Conservation (phyloP, 1,140 invertebrate species). For the Zaprionus africanus region DNA sequence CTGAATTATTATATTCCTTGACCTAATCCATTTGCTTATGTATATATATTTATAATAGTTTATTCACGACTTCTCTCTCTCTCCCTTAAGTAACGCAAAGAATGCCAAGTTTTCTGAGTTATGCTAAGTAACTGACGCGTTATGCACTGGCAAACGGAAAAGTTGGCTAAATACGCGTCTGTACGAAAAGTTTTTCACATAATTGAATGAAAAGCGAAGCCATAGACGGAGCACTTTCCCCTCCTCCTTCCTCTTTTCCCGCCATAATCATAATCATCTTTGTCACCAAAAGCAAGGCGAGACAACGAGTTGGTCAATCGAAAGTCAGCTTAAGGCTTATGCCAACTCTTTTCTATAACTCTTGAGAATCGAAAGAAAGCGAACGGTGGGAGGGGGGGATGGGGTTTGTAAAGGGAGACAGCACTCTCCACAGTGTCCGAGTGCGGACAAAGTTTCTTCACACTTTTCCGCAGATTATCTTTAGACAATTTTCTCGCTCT, state of each 20-base stretch:
- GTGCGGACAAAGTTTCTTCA: slow-evolving; percentile 32
- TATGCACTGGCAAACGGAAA: slow-evolving; percentile 7
- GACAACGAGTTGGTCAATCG: slow-evolving; percentile 48
- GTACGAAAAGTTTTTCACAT: slow-evolving; percentile 20
- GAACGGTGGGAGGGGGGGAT: neutral
- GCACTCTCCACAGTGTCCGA: neutral
- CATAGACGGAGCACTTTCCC: neutral
- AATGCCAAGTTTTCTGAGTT: neutral
- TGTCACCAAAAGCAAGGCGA: neutral
- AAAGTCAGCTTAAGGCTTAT: slow-evolving; percentile 53
- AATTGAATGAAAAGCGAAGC: slow-evolving; percentile 31
- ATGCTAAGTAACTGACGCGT: slow-evolving; percentile 10
- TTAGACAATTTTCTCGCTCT: slow-evolving; percentile 12
- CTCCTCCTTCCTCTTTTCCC: slow-evolving; percentile 8
- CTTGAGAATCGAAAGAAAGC: neutral
- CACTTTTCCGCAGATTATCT: slow-evolving; percentile 51
- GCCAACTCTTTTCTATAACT: slow-evolving; percentile 17
- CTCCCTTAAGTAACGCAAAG: neutral
- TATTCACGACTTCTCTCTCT: too few relatives aligned
- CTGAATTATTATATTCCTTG: neutral
- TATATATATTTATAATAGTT: neutral
- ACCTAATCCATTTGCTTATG: neutral
- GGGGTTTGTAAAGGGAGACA: too few relatives aligned
- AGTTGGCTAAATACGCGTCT: slow-evolving; percentile 9
- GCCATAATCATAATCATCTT: slow-evolving; percentile 21